Conservation (phyloP, 2,113 vertebrate genomes). For the Echinops telfairi region DNA sequence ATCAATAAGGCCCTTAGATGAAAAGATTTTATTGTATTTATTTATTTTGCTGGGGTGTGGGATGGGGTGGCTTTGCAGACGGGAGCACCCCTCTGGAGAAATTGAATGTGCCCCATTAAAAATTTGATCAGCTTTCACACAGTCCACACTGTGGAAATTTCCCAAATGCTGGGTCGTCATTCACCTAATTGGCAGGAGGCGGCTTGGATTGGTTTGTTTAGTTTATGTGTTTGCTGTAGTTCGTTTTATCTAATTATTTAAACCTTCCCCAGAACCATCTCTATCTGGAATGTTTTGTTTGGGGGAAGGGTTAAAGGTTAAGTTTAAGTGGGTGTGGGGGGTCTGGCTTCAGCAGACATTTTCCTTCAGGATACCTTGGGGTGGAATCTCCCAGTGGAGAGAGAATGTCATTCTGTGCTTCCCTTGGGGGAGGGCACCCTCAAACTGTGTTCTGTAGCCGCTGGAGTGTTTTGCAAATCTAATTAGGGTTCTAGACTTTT, state of each 20-base stretch:
- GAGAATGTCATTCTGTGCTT: background rate
- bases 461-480: no score
- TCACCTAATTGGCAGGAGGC: background rate
- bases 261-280: background rate
- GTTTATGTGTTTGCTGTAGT: background rate
- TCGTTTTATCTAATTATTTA: background rate
- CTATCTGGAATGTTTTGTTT: background rate
- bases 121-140: background rate
- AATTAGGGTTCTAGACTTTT: background rate
- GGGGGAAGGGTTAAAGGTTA: background rate
- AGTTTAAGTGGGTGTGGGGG: background rate
- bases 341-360: background rate
- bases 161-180: background rate
- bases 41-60: no score
- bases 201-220: background rate
- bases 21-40: background rate
- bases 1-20: background rate
- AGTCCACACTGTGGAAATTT: background rate
- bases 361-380: background rate
- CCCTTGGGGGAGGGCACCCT: no score
- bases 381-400: background rate
- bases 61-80: no score
- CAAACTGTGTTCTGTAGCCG: no score
- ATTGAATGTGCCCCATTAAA: background rate
- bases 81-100: background rate